Base-by-base conservation (phyloP, 2,113 vertebrate species). In the Boulengeromyrus knoepffleri region DNA sequence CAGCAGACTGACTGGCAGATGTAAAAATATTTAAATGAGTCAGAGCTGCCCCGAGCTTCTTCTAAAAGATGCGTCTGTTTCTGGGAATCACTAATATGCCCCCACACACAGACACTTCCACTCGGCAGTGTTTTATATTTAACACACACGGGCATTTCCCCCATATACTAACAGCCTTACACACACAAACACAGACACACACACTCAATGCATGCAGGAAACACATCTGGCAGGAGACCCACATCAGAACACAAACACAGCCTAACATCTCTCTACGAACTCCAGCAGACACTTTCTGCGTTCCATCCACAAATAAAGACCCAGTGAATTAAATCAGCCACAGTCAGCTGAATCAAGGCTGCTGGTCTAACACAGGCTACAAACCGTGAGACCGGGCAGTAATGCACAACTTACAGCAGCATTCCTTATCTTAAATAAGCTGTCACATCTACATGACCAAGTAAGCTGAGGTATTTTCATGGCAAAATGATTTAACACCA, bases 41-140 rank as follows among this genome's bases (percentile, higher is more conserved):
- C 52, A 85, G 39, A 62, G 52, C 21, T n/a, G 24, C 88, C 21
- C 52, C 49, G 80, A 53, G 10, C 21, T 89, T 89, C 89, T 52
- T 36, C 88, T 83, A 3, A 56, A 89, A n/a, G 12, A 58, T 85
- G 36, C 19, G 85, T 53, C 70, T 21, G 47, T 80, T 89, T 89
- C 89, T 85, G 89, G 89, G 80, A 89, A 89, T 89, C 87, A 53
- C 66, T n/a, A 53, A 50, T n/a, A 90, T 53, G 47, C 13, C 21
- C 27, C 56, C 58, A 42, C 58, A 77, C 42, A 88, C 53, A 10
- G 27, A 24, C 62, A 66, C 58, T 50, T 2, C n/a, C n/a, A 90
- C 36, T 36, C 58, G 42, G 10, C n/a, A 52, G n/a, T 31, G 15
- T 50, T 17, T 53, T 2, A 83, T 49, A 83, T n/a, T 52, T 45